phyloP scores from a whole-genome alignment of 2,797 vertebrate species.

The Chelonia mydas region DNA sequence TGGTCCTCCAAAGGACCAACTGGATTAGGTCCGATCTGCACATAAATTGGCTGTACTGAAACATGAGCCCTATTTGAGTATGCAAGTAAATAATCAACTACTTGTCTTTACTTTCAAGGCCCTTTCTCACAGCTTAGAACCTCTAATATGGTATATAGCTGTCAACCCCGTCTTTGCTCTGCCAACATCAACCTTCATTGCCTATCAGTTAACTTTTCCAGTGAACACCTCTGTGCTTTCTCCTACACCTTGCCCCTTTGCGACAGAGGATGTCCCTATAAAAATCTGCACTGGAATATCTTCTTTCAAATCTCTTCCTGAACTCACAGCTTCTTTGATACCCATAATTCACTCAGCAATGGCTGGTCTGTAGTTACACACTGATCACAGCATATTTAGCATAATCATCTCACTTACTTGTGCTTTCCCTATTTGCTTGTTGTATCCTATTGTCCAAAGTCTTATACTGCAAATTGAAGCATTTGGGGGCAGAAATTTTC shows the following conservation, averaged over 20 bases:
- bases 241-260: not conserved
- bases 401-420: rapidly evolving
- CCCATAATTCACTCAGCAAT: not conserved
- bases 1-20: not conserved
- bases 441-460: rapidly evolving
- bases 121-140: rapidly evolving
- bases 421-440: not conserved
- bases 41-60: not conserved
- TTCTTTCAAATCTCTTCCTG: not conserved
- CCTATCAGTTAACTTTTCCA: not conserved
- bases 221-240: not conserved
- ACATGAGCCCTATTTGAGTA: not conserved
- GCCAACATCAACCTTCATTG: not conserved
- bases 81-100: rapidly evolving
- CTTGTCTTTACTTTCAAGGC: not conserved
- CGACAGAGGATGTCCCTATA: not conserved
- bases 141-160: rapidly evolving
- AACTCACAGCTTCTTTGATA: rapidly evolving
- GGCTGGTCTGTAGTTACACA: rapidly evolving
- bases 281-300: not conserved
- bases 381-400: rapidly evolving
- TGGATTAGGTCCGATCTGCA: not conserved
- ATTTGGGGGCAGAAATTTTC: not conserved
- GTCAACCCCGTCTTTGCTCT: not conserved
- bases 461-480: not conserved